phyloP scores from a whole-genome alignment of 2,113 vertebrate species.

The Motacilla tschutschensis region DNA sequence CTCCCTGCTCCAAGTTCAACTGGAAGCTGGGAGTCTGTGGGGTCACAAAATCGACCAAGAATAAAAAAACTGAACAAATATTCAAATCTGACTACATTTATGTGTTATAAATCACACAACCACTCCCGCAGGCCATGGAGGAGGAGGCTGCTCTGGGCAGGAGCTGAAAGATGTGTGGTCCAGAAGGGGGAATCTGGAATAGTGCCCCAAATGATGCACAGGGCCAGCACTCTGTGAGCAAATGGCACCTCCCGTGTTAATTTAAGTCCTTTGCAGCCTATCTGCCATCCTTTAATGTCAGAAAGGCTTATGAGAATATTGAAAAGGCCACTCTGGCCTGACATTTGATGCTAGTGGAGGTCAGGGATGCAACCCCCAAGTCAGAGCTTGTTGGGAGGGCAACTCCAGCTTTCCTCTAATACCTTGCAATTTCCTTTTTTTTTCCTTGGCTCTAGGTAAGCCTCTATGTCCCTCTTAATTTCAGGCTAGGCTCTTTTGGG shows the following conservation, averaged over 20 bases:
- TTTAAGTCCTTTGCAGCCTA: neutral
- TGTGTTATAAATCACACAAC: neutral
- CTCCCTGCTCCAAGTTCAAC: neutral
- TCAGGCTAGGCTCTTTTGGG: neutral
- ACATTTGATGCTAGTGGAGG: neutral
- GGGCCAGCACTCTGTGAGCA: neutral
- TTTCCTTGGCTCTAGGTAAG: neutral
- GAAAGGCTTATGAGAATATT: neutral
- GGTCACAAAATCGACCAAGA: neutral
- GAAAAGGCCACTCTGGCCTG: neutral
- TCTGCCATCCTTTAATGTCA: constrained; percentile 10
- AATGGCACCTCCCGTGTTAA: fast-evolving
- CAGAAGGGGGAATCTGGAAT: neutral
- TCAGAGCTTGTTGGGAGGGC: neutral
- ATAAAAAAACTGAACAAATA: neutral
- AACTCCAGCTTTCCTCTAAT: neutral
- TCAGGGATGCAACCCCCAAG: neutral
- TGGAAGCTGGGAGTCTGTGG: neutral
- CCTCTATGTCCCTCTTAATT: neutral
- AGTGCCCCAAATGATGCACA: neutral
- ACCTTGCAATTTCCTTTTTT: neutral
- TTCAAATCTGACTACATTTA: neutral
- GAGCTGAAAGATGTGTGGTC: neutral
- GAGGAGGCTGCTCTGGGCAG: neutral
- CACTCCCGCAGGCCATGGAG: fast-evolving